phyloP scores from a whole-genome alignment of 2,113 vertebrate genomes.

The Falco punctatus region DNA sequence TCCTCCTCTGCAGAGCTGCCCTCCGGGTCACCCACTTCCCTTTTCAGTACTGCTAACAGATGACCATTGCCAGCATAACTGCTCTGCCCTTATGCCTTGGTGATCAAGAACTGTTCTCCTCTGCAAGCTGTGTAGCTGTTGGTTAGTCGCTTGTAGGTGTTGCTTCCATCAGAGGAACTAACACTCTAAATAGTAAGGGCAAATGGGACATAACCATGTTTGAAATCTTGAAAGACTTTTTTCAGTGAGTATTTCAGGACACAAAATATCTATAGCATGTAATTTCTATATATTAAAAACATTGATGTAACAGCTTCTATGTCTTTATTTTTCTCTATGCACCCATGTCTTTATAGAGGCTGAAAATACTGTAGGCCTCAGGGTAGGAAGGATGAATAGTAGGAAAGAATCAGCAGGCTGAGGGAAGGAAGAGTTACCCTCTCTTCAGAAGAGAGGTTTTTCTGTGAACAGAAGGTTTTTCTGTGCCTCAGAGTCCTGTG shows the following conservation, averaged over 20 bases:
- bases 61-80: not conserved
- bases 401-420: not conserved
- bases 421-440: not conserved
- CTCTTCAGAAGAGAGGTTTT: not conserved
- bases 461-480: not conserved
- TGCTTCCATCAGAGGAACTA: not conserved
- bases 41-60: not conserved
- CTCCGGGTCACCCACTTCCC: not conserved
- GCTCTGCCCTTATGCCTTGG: not conserved
- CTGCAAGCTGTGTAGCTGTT: not conserved
- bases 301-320: not conserved
- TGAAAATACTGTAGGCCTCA: not conserved
- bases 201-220: not conserved
- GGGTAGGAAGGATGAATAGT: not conserved
- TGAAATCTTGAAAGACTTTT: not conserved
- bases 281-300: not conserved
- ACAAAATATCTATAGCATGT: fast-evolving
- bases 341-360: not conserved
- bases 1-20: no score
- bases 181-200: not conserved
- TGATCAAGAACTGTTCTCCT: not conserved
- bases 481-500: not conserved
- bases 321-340: not conserved
- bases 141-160: not conserved
- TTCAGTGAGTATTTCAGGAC: not conserved